Evolutionary conservation across 2,888 invertebrate genomes (phyloP).

Genomic region (Agonopterix arenella): DNA sequence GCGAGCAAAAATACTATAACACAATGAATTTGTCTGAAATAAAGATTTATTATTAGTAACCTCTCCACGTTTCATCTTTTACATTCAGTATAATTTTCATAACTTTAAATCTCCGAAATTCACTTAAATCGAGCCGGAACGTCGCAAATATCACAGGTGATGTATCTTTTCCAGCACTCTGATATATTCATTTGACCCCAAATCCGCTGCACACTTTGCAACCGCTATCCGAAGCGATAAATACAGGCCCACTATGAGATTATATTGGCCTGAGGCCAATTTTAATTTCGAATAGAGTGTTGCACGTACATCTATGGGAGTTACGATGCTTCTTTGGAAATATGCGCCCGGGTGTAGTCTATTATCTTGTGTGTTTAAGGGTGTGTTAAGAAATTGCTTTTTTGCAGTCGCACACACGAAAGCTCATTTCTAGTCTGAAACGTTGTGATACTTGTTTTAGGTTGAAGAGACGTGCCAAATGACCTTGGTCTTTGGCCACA

Average conservation of each 20-base stretch:
- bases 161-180: background rate
- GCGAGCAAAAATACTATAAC: no score
- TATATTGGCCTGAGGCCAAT: conserved; percentile 62
- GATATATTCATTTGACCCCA: conserved; percentile 3
- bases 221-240: conserved; percentile 32
- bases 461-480: no score
- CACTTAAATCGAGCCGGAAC: background rate
- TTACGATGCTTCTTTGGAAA: conserved; percentile 21
- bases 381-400: background rate
- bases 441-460: no score
- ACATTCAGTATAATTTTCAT: no score
- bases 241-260: conserved; percentile 47
- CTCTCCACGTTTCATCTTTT: no score
- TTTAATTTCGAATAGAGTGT: conserved; percentile 53
- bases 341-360: conserved; percentile 27
- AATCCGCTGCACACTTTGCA: conserved; percentile 5
- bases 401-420: no score
- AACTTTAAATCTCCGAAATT: background rate
- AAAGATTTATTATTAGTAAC: no score
- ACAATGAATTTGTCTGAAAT: no score
- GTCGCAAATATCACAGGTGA: background rate
- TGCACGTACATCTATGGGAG: conserved; percentile 30
- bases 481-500: no score
- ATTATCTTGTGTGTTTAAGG: conserved; percentile 22
- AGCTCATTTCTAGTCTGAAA: no score